Evolutionary conservation across 2,797 vertebrate genomes (phyloP).

Genomic region (Danio aesculapii): DNA sequence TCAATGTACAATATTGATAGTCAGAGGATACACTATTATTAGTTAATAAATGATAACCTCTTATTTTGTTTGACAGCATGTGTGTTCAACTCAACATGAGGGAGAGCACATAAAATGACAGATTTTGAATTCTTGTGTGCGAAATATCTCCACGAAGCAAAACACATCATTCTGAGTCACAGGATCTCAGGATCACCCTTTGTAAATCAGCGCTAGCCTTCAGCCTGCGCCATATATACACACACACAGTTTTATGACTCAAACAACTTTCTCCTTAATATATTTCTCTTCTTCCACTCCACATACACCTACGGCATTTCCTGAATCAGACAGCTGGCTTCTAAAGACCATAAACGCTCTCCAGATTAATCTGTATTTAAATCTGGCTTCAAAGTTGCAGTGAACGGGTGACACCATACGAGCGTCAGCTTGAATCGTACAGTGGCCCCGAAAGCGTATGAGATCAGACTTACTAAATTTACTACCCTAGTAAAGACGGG

Average conservation of each 20-base stretch:
- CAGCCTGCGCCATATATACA: constrained; percentile 2
- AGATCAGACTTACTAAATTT: constrained; percentile 47
- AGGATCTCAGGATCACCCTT: background rate
- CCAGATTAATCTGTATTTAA: constrained; percentile 10
- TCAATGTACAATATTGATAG: no score
- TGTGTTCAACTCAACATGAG: background rate
- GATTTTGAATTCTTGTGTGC: background rate
- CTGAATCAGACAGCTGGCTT: background rate
- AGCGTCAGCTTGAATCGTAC: background rate
- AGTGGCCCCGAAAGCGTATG: constrained; percentile 26
- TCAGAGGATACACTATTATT: no score
- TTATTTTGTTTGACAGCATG: background rate
- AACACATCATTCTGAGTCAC: background rate
- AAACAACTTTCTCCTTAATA: constrained; percentile 16
- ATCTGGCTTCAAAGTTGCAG: background rate
- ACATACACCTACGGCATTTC: constrained; percentile 8
- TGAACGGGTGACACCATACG: background rate
- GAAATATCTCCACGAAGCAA: background rate
- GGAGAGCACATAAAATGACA: background rate
- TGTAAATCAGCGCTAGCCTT: constrained; percentile 10
- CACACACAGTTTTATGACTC: constrained; percentile 16
- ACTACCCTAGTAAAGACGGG: constrained; percentile 23
- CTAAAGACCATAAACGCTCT: background rate
- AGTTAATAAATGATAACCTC: background rate
- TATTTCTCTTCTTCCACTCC: constrained; percentile 8